Percentiles rank a stretch among this genome's conserved stretches.
Conservation (phyloP, 2,113 vertebrate species). For the Neomonachus schauinslandi region DNA sequence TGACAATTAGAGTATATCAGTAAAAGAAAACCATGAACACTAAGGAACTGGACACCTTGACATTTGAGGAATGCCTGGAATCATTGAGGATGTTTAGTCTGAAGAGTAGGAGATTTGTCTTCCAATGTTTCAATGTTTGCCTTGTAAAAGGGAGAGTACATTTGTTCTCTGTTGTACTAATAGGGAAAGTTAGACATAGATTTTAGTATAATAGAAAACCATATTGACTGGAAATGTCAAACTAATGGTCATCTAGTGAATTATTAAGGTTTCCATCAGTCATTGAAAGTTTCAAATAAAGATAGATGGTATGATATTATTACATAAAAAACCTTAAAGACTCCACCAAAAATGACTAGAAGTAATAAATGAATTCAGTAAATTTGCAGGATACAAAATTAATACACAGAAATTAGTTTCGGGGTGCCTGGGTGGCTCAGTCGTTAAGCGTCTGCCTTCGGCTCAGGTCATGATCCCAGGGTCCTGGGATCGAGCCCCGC, state of each 20-base stretch:
- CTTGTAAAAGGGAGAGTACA: neutral
- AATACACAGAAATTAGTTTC: neutral
- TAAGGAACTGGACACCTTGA: neutral
- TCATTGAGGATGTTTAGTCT: neutral
- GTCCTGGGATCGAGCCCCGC: too few relatives aligned
- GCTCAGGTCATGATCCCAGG: too few relatives aligned
- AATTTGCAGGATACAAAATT: neutral
- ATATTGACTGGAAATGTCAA: neutral
- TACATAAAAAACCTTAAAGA: neutral
- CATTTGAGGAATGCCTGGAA: neutral
- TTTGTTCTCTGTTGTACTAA: neutral
- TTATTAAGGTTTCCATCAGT: neutral
- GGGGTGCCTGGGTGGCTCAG: too few relatives aligned
- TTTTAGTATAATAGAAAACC: neutral
- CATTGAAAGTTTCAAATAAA: neutral
- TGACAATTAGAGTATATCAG: neutral
- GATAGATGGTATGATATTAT: neutral
- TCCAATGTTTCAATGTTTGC: neutral
- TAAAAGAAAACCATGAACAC: neutral
- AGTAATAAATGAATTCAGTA: neutral
- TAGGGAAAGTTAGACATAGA: neutral
- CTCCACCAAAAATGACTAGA: neutral
- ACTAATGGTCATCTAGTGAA: neutral
- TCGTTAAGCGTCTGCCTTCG: too few relatives aligned
- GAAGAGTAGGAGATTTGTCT: conserved; percentile 17